Evolutionary conservation across 2,797 vertebrate genomes (phyloP), one percentile per base, ranked within the genome.

Genomic region (Siniperca undulata): DNA sequence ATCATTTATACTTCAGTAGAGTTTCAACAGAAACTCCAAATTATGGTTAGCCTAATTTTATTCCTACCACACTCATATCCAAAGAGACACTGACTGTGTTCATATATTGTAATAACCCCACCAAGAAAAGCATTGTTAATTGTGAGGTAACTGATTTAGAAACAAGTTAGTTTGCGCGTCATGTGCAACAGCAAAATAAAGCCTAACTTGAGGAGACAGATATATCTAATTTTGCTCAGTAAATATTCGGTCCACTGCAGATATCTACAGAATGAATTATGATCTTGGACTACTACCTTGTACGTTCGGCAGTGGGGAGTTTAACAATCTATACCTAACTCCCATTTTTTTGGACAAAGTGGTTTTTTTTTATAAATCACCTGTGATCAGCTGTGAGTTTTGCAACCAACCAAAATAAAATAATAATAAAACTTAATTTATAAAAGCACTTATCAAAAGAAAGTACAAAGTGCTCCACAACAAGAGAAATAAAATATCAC

Each of bases 371-470:
- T 16, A 66, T 4, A 22, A 52, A 22, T 22, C 22, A 27, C 13
- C 42, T 46, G 62, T 19, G 46, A 70, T 22, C 22, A 27, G n/a
- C 42, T 46, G 40, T 30, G 46, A 70, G 36, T 70, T 55, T 78
- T 30, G 9, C 8, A 53, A 34, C 12, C 9, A 40, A 61, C 16
- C 3, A 40, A 34, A 66, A 50, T 8, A 46, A 12, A 30, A 30
- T 30, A 30, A 30, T 30, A 30, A 3, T 30, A 30, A 30, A 30
- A 30, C 30, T 30, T 30, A 3, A 30, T 30, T 30, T 30, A 30
- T 30, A 30, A 3, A 3, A 30, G 30, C 30, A 30, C 3, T 30
- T 30, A 30, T 30, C 30, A 30, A 30, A 30, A 30, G 3, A 30
- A 30, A 30, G 30, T 30, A 30, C 3, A 30, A 30, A 30, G 30